A percentile compares a stretch with the other conserved stretches of the same genome.
Conservation (phyloP, 2,797 vertebrate species). For the Artibeus jamaicensis region DNA sequence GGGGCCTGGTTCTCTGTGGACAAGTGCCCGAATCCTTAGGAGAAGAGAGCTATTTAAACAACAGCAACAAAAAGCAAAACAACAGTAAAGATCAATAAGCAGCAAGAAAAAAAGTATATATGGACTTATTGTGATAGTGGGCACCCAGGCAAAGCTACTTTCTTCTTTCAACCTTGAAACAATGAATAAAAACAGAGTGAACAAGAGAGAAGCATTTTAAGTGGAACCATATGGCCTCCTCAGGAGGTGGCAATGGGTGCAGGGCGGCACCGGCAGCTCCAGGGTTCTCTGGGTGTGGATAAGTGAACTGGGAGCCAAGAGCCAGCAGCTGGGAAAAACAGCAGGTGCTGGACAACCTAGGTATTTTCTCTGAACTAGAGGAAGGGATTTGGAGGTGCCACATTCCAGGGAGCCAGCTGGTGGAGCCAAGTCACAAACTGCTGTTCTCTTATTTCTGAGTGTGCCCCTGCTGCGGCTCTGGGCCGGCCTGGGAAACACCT, state of each 20-base stretch:
- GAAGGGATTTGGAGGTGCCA: conserved; percentile 7
- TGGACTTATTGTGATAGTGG: background rate
- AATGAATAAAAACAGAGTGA: background rate
- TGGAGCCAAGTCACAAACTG: background rate
- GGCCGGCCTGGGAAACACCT: conserved; percentile 56
- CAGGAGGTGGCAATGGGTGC: background rate
- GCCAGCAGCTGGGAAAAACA: background rate
- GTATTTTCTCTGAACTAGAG: background rate
- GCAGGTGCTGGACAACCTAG: background rate
- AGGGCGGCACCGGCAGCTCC: background rate
- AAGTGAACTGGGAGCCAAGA: background rate
- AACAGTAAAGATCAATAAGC: background rate
- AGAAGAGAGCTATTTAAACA: background rate
- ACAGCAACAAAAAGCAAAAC: background rate
- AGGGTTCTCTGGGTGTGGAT: background rate
- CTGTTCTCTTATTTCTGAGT: conserved; percentile 27
- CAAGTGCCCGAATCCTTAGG: background rate
- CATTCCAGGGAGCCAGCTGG: conserved; percentile 41
- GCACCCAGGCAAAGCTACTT: background rate
- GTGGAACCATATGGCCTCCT: background rate
- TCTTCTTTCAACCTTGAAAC: background rate
- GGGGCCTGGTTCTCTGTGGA: background rate
- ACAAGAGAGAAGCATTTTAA: background rate
- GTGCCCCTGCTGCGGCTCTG: background rate
- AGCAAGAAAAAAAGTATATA: background rate